A percentile compares a stretch with the other conserved stretches of the same genome.
Evolutionary conservation across 2,888 invertebrate species (phyloP).

Genomic region (Diaprepes abbreviatus): DNA sequence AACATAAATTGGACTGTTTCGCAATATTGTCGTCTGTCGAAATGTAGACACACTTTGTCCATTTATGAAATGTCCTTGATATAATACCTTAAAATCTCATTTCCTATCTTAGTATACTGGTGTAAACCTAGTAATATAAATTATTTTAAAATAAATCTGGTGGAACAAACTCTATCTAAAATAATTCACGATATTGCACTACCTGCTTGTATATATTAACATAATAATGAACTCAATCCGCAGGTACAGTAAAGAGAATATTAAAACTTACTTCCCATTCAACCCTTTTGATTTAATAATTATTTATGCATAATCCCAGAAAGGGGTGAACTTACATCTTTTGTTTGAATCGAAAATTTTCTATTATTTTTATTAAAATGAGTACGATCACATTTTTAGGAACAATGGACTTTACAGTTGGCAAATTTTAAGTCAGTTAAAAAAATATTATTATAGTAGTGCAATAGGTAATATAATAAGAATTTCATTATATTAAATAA

Average conservation of each 20-base stretch:
- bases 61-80: no score
- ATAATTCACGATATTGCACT: background rate
- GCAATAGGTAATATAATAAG: no score
- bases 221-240: slow-evolving; percentile 10
- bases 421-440: no score
- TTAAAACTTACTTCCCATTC: slow-evolving; percentile 24
- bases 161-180: background rate
- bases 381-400: background rate
- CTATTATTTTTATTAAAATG: slow-evolving; percentile 7
- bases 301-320: background rate
- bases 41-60: no score
- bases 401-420: slow-evolving; percentile 1
- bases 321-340: background rate
- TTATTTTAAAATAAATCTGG: background rate
- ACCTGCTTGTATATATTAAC: slow-evolving; percentile 9
- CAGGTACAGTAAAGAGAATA: background rate
- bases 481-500: no score
- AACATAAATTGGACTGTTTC: no score
- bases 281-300: slow-evolving; percentile 15
- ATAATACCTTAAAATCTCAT: no score
- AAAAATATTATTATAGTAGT: no score
- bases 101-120: no score
- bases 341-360: slow-evolving; percentile 1
- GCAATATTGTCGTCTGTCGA: no score
- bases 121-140: background rate